Evolutionary conservation across 1,140 invertebrate species (phyloP), one percentile per base, ranked within the genome.

Genomic region (Ruditapes philippinarum): DNA sequence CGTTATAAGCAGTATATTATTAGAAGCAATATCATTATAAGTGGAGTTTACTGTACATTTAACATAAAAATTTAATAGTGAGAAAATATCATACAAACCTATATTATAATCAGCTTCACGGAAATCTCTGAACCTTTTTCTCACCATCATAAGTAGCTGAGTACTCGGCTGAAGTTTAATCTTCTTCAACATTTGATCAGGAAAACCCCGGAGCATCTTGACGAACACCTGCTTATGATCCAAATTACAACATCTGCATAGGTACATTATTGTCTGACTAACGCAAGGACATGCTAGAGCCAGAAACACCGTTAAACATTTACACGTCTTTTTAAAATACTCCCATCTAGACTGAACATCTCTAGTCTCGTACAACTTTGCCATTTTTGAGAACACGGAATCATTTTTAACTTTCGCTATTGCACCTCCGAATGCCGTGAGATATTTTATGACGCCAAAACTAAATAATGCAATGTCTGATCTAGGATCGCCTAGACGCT

Each of bases 381-480:
- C 45, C 95, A 96, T 96, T 76, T 92, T 91, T 33, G 91, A 11
- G 49, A 91, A 95, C n/a, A 95, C 36, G 38, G 90, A 42, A 62
- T 85, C 7, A 84, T 95, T 93, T 76, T 88, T 91, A 0, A 96
- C 84, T 92, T 96, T 96, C 5, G 92, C 94, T 78, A 96, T 94
- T 31, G 91, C 94, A 54, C 96, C 96, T 36, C 95, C 95, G 82
- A 96, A 95, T 0, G 95, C 92, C 17, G 96, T 96, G 82, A 88
- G 95, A 82, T 92, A 95, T 89, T 96, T 96, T 22, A 96, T 96
- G 5, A 93, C 89, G 9, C 96, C 95, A 93, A 96, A 96, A 93
- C 95, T 96, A 91, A 96, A 96, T 0, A 96, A 76, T 11, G 92
- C 25, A 1, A 96, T 60, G 87, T 96, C 95, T 25, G 93, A 87